Evolutionary conservation across 1,140 invertebrate genomes (phyloP).

Genomic region (Bombus polaris): DNA sequence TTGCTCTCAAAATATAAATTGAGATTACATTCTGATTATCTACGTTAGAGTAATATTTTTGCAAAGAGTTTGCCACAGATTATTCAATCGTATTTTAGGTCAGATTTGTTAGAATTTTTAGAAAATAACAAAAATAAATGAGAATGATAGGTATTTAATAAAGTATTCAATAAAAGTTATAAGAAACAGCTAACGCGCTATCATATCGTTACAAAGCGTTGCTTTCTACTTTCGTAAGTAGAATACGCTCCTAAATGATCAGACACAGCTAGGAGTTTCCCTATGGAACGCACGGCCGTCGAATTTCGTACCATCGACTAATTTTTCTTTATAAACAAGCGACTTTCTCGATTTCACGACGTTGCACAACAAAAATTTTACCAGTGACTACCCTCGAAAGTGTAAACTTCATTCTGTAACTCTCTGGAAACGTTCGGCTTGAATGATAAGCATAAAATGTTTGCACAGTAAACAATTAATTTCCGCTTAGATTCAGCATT

Average conservation of each 20-base stretch:
- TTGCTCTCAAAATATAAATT: not conserved
- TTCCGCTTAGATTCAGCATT: not conserved
- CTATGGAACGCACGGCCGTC: not conserved
- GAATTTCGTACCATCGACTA: not conserved
- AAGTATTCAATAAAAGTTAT: not conserved
- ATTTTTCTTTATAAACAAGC: not conserved
- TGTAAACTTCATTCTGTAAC: not conserved
- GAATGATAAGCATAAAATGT: not conserved
- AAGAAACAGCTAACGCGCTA: not conserved
- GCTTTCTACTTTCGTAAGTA: conserved; percentile 16
- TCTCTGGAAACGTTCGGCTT: not conserved
- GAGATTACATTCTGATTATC: not conserved
- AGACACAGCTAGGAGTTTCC: not conserved
- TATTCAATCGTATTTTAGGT: not conserved
- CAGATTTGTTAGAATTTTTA: not conserved
- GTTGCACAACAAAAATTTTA: conserved; percentile 4
- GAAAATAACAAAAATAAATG: not conserved
- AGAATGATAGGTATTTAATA: not conserved
- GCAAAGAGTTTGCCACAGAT: not conserved
- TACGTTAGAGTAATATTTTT: not conserved
- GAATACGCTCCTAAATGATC: conserved; percentile 25
- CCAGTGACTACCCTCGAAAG: not conserved
- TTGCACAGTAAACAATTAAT: not conserved
- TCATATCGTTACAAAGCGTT: not conserved
- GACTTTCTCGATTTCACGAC: not conserved